These are phyloP conservation scores for Pachyuromys duprasi DNA, from an alignment of 2,797 vertebrate genomes.

Conservation along the genomic window DNA sequence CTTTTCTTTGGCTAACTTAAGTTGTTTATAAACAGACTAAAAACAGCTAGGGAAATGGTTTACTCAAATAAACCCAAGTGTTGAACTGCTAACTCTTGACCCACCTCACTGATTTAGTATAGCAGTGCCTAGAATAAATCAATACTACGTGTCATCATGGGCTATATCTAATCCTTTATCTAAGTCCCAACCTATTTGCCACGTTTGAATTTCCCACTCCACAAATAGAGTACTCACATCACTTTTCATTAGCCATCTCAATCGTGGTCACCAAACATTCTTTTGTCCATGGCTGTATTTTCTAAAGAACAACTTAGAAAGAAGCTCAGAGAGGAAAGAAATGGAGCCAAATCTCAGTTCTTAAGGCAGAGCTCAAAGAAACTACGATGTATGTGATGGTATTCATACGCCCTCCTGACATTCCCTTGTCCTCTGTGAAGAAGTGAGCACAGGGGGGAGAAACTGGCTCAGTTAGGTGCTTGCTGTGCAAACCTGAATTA, in stretches of 20 bases:
- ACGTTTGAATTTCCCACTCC: background rate
- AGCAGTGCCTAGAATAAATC: constrained; percentile 1
- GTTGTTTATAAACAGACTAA: constrained; percentile 64
- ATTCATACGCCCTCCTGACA: background rate
- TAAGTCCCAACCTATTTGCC: constrained; percentile 8
- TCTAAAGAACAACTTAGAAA: constrained; percentile 11
- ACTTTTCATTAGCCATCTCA: background rate
- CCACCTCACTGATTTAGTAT: constrained; percentile 3
- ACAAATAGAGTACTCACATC: background rate
- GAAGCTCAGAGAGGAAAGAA: background rate
- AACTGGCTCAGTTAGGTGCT: background rate
- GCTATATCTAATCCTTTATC: background rate
- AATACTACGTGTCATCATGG: background rate
- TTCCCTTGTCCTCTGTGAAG: background rate
- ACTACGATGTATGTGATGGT: accelerated
- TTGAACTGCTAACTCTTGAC: constrained; percentile 45
- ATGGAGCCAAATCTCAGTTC: background rate
- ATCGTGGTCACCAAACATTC: background rate
- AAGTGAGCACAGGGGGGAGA: background rate
- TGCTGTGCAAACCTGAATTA: background rate
- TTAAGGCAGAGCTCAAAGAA: background rate
- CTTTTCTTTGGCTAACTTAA: constrained; percentile 57
- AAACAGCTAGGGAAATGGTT: constrained; percentile 46
- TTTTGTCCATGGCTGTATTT: background rate
- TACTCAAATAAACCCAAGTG: constrained; percentile 37